Evolutionary conservation across 2,888 invertebrate genomes (phyloP), one percentile per base, ranked within the genome.

Genomic region (Cyaniris semiargus): DNA sequence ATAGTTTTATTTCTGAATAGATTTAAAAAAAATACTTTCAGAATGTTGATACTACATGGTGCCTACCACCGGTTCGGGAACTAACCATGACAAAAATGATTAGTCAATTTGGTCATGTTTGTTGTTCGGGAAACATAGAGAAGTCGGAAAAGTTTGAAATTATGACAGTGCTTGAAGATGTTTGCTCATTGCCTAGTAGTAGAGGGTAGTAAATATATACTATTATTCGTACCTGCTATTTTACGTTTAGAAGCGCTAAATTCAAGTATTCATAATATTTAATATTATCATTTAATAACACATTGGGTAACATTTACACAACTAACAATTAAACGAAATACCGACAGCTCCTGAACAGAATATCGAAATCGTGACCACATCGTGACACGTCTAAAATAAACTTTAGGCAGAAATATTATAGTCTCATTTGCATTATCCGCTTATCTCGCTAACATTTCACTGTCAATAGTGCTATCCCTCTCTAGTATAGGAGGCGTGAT

Each of bases 401-500:
- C 86, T 86, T 88, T 90, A 86, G 79, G 66, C 15, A 75, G 77
- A 81, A 84, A 81, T 70, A 23, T 84, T 88, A 86, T 86, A 88
- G 87, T 86, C 83, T 86, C 83, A 88, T 90, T 90, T 90, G 83
- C 87, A 86, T 87, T 84, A 86, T 82, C 82, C 82, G 82, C 81
- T 84, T 83, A 84, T 85, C 83, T 83, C 83, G 86, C 84, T 85
- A 89, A 87, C 90, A 90, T 92, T 92, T 91, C 89, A 89, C 90
- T 90, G 89, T 90, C 87, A 86, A 87, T 90, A 88, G 85, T 86
- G 89, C 91, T 88, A 84, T 93, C 92, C 88, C 87, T 84, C 84
- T 93, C 92, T 86, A 82, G 81, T 88, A 85, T 86, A 85, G 90
- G 89, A 91, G 92, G 92, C 92, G 92, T 93, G 92, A 92, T 92